Conservation (phyloP, 1,140 invertebrate species). For the Apis dorsata region DNA sequence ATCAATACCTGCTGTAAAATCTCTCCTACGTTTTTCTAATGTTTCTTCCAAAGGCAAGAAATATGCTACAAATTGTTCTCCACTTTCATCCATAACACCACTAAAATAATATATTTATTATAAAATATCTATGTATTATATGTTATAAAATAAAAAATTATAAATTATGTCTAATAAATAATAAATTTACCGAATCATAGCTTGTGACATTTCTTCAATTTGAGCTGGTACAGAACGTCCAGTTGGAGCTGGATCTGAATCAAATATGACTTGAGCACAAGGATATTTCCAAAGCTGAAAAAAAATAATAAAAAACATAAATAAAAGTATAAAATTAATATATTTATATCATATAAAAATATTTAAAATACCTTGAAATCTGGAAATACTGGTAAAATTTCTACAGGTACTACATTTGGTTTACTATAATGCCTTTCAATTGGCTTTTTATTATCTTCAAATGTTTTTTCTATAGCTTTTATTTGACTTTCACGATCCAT, state of each 20-base stretch:
- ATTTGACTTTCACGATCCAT: constrained; percentile 99
- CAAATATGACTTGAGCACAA: constrained; percentile 99
- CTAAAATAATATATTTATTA: constrained; percentile 76
- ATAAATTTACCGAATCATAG: constrained; percentile 93
- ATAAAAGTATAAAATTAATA: not conserved
- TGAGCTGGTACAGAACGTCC: constrained; percentile 91
- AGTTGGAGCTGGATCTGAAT: constrained; percentile 94
- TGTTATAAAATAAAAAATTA: not conserved
- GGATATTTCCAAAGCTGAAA: constrained; percentile 96
- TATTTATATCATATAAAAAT: not conserved
- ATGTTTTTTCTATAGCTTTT: constrained; percentile 98
- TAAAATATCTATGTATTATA: not conserved
- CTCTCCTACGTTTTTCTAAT: constrained; percentile 90
- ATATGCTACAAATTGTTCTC: constrained; percentile 99
- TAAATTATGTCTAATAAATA: not conserved
- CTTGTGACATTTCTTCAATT: constrained; percentile 98
- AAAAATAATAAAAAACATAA: constrained; percentile 27
- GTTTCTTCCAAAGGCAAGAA: constrained; percentile 97
- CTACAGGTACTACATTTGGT: constrained; percentile 94
- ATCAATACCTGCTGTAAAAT: constrained; percentile 88
- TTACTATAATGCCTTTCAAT: constrained; percentile 98
- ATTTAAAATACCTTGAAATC: constrained; percentile 89
- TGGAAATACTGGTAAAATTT: constrained; percentile 93
- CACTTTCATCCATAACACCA: constrained; percentile 98
- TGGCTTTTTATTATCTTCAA: constrained; percentile 92